Percentiles rank a stretch among this genome's conserved stretches.
Evolutionary conservation across 2,113 vertebrate species (phyloP).

Genomic region (Mionectes macconnelli): DNA sequence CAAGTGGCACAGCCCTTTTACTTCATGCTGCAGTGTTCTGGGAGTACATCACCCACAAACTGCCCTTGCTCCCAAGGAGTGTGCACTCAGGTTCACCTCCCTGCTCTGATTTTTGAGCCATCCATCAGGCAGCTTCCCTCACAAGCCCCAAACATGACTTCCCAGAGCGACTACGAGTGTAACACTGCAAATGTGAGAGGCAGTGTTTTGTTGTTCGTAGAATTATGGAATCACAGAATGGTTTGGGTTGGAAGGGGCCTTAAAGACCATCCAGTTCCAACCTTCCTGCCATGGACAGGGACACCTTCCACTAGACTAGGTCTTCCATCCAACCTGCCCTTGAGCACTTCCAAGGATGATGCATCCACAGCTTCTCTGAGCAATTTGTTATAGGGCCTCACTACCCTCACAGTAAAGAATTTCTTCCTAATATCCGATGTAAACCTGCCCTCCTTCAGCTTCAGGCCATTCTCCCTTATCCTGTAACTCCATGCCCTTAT

Average conservation of each 20-base stretch:
- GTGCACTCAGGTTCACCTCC: background rate
- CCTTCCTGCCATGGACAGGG: background rate
- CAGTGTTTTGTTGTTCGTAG: background rate
- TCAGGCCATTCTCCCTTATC: background rate
- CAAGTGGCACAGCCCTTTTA: background rate
- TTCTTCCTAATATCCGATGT: background rate
- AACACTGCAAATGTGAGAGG: background rate
- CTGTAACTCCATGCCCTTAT: background rate
- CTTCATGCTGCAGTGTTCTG: background rate
- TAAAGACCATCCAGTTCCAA: background rate
- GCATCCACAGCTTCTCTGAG: background rate
- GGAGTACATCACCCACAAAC: background rate
- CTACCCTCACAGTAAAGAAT: background rate
- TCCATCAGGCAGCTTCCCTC: background rate
- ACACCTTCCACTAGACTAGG: background rate
- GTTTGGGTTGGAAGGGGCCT: background rate
- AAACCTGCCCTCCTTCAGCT: background rate
- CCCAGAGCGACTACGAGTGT: rapidly evolving
- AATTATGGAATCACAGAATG: background rate
- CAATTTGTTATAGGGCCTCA: background rate
- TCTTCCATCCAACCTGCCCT: background rate
- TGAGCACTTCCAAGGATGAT: background rate
- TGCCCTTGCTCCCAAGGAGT: background rate
- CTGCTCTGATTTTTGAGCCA: background rate
- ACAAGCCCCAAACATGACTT: background rate